Conservation (phyloP, 1,140 invertebrate genomes). For the Drosophila watanabei region DNA sequence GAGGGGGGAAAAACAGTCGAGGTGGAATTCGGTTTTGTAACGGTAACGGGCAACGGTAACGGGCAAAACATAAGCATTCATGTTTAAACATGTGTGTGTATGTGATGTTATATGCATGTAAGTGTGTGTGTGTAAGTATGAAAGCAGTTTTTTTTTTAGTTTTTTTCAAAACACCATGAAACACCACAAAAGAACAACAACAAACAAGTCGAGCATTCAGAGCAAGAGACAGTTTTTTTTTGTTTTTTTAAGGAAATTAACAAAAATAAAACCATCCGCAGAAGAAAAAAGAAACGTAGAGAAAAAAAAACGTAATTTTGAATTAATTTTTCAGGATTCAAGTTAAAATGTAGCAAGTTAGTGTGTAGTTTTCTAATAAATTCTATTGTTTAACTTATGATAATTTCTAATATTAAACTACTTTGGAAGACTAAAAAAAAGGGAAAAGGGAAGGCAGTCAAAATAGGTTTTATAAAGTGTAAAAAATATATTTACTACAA, state of each 20-base stretch:
- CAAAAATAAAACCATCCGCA: conserved; percentile 54
- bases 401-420: neutral
- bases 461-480: neutral
- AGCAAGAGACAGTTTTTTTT: conserved; percentile 59
- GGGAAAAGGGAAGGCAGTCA: neutral
- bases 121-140: conserved; percentile 62
- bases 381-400: neutral
- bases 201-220: conserved; percentile 82
- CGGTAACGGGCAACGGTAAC: conserved; percentile 57
- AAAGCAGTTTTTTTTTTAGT: conserved; percentile 69
- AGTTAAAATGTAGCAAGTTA: conserved; percentile 4
- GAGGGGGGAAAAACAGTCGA: conserved; percentile 11
- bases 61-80: conserved; percentile 70
- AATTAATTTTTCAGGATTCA: conserved; percentile 66
- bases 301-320: conserved; percentile 40
- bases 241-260: conserved; percentile 15
- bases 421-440: neutral
- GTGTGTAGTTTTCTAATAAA: neutral
- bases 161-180: conserved; percentile 70
- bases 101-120: conserved; percentile 21
- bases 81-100: conserved; percentile 34
- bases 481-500: neutral
- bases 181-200: conserved; percentile 74
- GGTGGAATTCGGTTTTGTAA: conserved; percentile 41
- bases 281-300: conserved; percentile 23